Evolutionary conservation across 2,888 invertebrate genomes (phyloP), one percentile per base, ranked within the genome.

Genomic region (Microctonus hyperodae): DNA sequence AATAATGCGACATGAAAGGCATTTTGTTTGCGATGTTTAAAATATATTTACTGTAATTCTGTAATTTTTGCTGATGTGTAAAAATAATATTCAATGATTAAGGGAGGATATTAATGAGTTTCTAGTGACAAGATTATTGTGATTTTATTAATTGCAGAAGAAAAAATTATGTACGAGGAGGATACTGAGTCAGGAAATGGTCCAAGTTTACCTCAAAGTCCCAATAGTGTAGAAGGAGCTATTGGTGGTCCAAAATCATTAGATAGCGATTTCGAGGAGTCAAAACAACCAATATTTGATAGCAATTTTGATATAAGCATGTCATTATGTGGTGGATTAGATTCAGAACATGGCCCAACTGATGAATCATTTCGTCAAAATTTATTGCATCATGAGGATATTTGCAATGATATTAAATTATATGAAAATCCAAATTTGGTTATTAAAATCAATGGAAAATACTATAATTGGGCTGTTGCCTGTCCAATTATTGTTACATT

Each of bases 171-270:
- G 69, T 90, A 92, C 70, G 96, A 97, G 75, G 95, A 95, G 83
- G 98, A 98, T 86, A 92, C 93, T 74, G 97, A 98, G 86, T 97
- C 97, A 69, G 98, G 98, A 71, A 96, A 96, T 84, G 98, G 98
- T 50, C 94, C 96, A 44, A 97, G 97, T 61, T 86, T 98, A 75
- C 95, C 97, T 9, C 96, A 97, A 82, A 97, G 97, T 58, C 95
- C 95, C 20, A 93, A 94, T 78, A 95, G 95, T 70, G 91, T 94
- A 67, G 95, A 94, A 75, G 93, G 94, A 23, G 91, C 91, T 67
- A 85, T 86, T 25, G 85, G 86, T 25, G 86, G 86, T n/a, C 87
- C 88, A 13, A 91, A 91, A 78, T 90, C 90, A n/a, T 83, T 93
- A 53, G 94, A 94, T 83, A 93, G 93, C 7, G 94, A 94, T 81